Evolutionary conservation across 2,888 invertebrate genomes (phyloP), one percentile per base, ranked within the genome.

Genomic region (Chironomus riparius): DNA sequence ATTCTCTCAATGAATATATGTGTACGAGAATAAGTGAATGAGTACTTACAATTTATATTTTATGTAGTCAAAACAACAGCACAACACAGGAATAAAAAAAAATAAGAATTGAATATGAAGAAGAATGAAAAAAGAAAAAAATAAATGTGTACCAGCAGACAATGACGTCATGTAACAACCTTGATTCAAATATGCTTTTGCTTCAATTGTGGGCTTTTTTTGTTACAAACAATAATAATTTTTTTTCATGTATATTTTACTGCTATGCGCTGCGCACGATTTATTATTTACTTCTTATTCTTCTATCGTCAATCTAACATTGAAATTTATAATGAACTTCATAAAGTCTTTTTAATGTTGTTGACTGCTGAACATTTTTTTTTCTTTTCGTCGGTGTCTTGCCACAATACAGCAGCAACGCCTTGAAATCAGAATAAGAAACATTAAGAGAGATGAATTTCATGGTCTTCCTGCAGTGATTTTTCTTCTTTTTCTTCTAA

Each of bases 101-200:
- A 38, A 38, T 10, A 7, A 38, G 38, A 38, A 38, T 38, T 38
- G 38, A 38, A 38, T 38, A 38, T 38, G 62, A 62, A 65, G 22
- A 65, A 65, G 65, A 24, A 22, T 13, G 21, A 24, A 22, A n/a
- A 65, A 24, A 12, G 24, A 65, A 22, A 62, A 65, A n/a, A n/a
- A n/a, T n/a, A n/a, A 65, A 24, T 65, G 21, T 65, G 21, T 65
- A 65, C 65, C 24, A 72, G 13, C 72, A 72, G 72, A 72, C 72
- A 61, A 61, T 73, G 72, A 73, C 72, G 72, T 73, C 72, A 73
- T 62, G 15, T 56, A n/a, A 62, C 38, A 62, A 61, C 72, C 72
- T 73, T 73, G 72, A 73, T 73, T 72, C 50, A 50, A 50, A 50
- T 50, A 6, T 50, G 50, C 28, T 72, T 7, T 47, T 21, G 62